Evolutionary conservation across 2,888 invertebrate species (phyloP).

Genomic region (Epistrophe eligans): DNA sequence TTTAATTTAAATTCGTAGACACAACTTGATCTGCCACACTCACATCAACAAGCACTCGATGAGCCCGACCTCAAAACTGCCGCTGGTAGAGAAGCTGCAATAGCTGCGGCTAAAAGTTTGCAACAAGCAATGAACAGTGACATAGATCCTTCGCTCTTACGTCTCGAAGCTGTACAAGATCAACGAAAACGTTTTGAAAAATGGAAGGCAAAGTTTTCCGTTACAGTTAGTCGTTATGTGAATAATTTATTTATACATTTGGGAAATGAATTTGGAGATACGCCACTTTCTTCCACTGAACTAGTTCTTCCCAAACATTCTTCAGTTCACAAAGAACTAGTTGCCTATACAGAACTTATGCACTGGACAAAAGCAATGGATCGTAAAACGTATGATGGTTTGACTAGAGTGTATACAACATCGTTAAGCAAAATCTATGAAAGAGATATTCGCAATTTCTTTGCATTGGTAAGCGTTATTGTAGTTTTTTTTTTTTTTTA

Average conservation of each 20-base stretch:
- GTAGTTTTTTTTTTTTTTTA: not conserved
- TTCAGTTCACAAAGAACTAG: slow-evolving; percentile 93
- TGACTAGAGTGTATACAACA: slow-evolving; percentile 92
- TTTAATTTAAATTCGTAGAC: slow-evolving; percentile 83
- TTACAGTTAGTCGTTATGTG: slow-evolving; percentile 93
- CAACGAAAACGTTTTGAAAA: slow-evolving; percentile 91
- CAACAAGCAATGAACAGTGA: slow-evolving; percentile 90
- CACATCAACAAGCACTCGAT: slow-evolving; percentile 88
- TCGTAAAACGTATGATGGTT: slow-evolving; percentile 90
- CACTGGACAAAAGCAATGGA: slow-evolving; percentile 96
- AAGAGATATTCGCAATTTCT: slow-evolving; percentile 88
- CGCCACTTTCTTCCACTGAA: slow-evolving; percentile 82
- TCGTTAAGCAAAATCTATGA: slow-evolving; percentile 95
- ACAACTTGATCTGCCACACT: slow-evolving; percentile 88
- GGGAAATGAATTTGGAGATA: slow-evolving; percentile 90
- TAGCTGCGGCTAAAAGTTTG: slow-evolving; percentile 89
- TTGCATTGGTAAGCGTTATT: slow-evolving; percentile 78
- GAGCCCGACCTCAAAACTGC: slow-evolving; percentile 90
- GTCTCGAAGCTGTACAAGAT: slow-evolving; percentile 91
- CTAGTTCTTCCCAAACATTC: slow-evolving; percentile 90
- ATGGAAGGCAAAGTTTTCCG: slow-evolving; percentile 91
- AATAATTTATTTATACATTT: slow-evolving; percentile 98
- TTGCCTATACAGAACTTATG: slow-evolving; percentile 95
- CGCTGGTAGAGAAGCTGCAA: slow-evolving; percentile 87
- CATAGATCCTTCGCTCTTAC: slow-evolving; percentile 87